Conservation (phyloP, 2,888 invertebrate species). For the Seira ritae region DNA sequence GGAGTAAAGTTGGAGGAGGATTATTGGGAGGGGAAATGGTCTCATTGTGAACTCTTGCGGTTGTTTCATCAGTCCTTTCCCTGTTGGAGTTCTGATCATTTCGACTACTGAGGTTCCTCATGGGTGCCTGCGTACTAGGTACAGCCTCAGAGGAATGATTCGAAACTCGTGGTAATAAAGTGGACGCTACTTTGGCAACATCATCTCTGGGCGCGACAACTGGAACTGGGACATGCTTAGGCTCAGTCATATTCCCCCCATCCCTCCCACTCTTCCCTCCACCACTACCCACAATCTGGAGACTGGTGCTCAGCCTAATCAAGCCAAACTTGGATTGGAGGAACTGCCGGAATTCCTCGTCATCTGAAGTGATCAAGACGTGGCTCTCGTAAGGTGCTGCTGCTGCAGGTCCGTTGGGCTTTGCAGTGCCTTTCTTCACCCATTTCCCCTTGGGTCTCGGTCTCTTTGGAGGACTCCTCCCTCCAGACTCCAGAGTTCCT, state of each 20-base stretch:
- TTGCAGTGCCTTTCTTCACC: slow-evolving; percentile 66
- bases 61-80: neutral
- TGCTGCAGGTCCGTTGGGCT: slow-evolving; percentile 37
- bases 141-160: slow-evolving; percentile 14
- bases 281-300: slow-evolving; percentile 23
- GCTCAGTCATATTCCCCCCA: slow-evolving; percentile 30
- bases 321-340: slow-evolving; percentile 62
- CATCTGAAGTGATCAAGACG: slow-evolving; percentile 64
- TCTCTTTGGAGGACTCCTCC: slow-evolving; percentile 32
- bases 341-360: slow-evolving; percentile 66
- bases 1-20: too few species aligned
- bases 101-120: neutral
- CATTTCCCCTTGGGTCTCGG: slow-evolving; percentile 61
- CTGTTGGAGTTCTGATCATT: neutral
- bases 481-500: slow-evolving; percentile 22
- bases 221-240: slow-evolving; percentile 26
- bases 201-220: slow-evolving; percentile 39
- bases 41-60: too few species aligned
- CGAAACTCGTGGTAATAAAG: too few species aligned
- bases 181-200: neutral
- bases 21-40: too few species aligned
- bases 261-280: slow-evolving; percentile 17
- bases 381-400: slow-evolving; percentile 50
- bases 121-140: neutral
- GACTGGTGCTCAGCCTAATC: slow-evolving; percentile 36